A percentile compares a stretch with the other conserved stretches of the same genome.
These are phyloP conservation scores for Pseudochaenichthys georgianus DNA, from an alignment of 2,797 vertebrate genomes.

Conservation along the genomic window DNA sequence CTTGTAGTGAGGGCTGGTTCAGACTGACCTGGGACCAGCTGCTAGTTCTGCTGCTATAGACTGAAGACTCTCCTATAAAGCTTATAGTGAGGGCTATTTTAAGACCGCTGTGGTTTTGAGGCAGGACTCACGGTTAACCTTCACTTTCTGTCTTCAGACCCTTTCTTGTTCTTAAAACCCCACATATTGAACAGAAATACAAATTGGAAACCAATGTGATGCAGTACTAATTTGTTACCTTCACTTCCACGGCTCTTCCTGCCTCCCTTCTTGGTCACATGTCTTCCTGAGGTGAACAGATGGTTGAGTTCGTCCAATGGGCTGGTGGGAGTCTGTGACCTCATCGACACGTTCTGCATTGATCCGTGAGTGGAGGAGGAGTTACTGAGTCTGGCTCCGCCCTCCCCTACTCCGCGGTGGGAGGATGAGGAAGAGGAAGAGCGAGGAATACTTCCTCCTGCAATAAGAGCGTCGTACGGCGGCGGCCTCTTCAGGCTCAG, in stretches of 20 bases:
- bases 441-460: slow-evolving; percentile 87
- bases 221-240: slow-evolving; percentile 76
- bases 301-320: slow-evolving; percentile 93
- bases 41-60: too few species aligned
- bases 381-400: slow-evolving; percentile 86
- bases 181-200: too few species aligned
- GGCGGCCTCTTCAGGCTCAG: slow-evolving; percentile 95
- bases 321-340: slow-evolving; percentile 94
- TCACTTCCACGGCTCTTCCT: slow-evolving; percentile 90
- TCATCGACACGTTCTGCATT: slow-evolving; percentile 87
- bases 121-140: too few species aligned
- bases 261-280: slow-evolving; percentile 90
- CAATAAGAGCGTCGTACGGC: slow-evolving; percentile 90
- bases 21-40: too few species aligned
- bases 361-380: slow-evolving; percentile 83
- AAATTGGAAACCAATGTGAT: background rate
- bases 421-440: slow-evolving; percentile 86
- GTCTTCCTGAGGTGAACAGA: slow-evolving; percentile 90
- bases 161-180: too few species aligned
- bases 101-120: too few species aligned
- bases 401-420: slow-evolving; percentile 83
- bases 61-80: too few species aligned
- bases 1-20: too few species aligned
- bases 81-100: too few species aligned
- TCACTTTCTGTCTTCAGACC: too few species aligned